Evolutionary conservation across 2,113 vertebrate species (phyloP).

Genomic region (Shinisaurus crocodilurus): DNA sequence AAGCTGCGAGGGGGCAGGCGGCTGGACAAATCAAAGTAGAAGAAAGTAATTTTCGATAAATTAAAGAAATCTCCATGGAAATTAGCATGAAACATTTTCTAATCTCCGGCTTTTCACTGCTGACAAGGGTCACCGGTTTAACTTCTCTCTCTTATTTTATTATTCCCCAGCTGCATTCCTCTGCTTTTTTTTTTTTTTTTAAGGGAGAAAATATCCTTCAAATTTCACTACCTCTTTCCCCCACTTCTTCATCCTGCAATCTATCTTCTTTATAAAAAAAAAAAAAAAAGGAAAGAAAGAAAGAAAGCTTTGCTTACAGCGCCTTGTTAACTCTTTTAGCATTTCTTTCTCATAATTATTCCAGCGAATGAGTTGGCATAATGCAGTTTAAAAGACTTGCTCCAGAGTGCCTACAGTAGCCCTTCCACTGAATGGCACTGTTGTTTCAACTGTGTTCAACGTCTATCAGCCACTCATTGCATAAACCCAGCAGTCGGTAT

Average conservation of each 20-base stretch:
- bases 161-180: conserved; percentile 81
- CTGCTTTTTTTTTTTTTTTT: conserved; percentile 73
- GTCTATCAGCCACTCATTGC: conserved; percentile 26
- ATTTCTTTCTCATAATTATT: conserved; percentile 61
- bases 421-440: accelerated
- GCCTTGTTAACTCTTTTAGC: conserved; percentile 71
- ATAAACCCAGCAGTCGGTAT: conserved; percentile 37
- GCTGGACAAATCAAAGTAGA: conserved; percentile 91
- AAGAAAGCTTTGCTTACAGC: conserved; percentile 60
- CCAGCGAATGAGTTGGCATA: conserved; percentile 54
- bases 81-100: conserved; percentile 99
- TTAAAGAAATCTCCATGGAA: conserved; percentile 99
- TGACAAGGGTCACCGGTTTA: conserved; percentile 95
- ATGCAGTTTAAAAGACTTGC: conserved; percentile 56
- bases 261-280: conserved; percentile 1
- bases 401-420: conserved; percentile 47
- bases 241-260: not conserved
- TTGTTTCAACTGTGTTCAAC: conserved; percentile 63
- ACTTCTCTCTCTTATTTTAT: conserved; percentile 86
- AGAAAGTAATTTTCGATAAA: conserved; percentile 94
- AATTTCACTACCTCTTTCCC: conserved; percentile 22
- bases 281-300: too few species aligned
- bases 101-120: conserved; percentile 95
- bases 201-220: conserved; percentile 60
- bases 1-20: conserved; percentile 82